These are phyloP conservation scores for Kradibia gibbosae DNA, from an alignment of 1,140 invertebrate species.

Conservation along the genomic window DNA sequence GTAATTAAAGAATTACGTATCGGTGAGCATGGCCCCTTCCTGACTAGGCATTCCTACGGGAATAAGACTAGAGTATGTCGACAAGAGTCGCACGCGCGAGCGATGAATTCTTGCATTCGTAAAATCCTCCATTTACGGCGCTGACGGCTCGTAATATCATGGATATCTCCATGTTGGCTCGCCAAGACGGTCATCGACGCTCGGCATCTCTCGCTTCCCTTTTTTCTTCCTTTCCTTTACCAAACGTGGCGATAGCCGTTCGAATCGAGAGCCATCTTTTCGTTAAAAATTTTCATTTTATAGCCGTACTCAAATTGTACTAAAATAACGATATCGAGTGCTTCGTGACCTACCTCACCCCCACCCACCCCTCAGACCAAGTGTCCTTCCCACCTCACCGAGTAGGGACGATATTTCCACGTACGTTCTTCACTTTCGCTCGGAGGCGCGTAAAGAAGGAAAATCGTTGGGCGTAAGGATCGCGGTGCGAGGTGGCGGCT, in stretches of 20 bases:
- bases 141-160: conserved; percentile 62
- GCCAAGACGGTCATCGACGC: conserved; percentile 27
- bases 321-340: conserved; percentile 7
- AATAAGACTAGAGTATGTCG: background rate
- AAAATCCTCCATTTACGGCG: conserved; percentile 69
- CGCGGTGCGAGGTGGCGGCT: too few relatives aligned
- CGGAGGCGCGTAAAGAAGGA: background rate
- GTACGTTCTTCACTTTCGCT: conserved; percentile 2
- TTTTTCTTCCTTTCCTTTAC: background rate
- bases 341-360: background rate
- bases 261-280: conserved; percentile 15
- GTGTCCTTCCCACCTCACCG: background rate
- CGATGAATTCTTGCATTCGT: conserved; percentile 58
- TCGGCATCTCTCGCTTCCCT: background rate
- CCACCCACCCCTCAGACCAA: background rate
- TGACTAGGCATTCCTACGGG: background rate
- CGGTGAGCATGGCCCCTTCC: background rate
- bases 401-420: background rate
- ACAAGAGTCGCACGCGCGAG: conserved; percentile 45
- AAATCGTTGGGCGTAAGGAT: too few relatives aligned
- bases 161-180: conserved; percentile 66
- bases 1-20: conserved; percentile 71
- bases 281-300: conserved; percentile 38
- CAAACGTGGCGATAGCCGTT: background rate
- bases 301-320: conserved; percentile 27